Evolutionary conservation across 2,888 invertebrate genomes (phyloP), one percentile per base, ranked within the genome.

Genomic region (Iphiclides podalirius): DNA sequence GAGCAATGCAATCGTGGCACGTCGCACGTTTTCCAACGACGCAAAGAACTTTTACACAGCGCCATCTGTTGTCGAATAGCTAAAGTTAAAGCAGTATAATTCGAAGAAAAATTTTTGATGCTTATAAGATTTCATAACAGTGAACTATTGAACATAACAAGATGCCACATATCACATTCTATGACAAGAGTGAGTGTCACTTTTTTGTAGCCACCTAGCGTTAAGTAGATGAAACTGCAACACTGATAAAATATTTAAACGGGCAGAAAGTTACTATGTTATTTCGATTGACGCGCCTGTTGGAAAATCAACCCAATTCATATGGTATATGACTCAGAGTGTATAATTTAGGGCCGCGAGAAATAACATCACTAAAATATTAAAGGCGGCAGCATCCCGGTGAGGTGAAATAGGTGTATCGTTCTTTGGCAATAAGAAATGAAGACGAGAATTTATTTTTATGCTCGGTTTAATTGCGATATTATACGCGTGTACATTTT

Each of bases 311-410:
- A 58, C 66, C 64, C 65, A 76, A 60, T 51, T 4, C 0, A 0
- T 0, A 12, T 2, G 0, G 0, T 0, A 52, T 72, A 78, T 58
- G 58, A 67, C 67, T 54, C 43, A 67, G 59, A 63, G 57, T 70
- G 54, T 44, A 50, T 58, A 39, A 13, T 47, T 55, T 51, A 37
- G 52, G 17, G 52, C 45, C 52, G 56, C 60, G 66, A 73, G 75
- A 72, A 70, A 75, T 72, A 75, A 72, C 70, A 66, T 59, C 59
- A 54, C 66, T 82, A 55, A 82, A 82, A 74, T 82, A 83, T 84
- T 82, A 60, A 76, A 64, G 56, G 55, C 57, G 53, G 63, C 57
- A 31, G 23, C 4, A 34, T 67, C 70, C 62, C 67, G 64, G 66
- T 65, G 60, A 66, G 65, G 65, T 75, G 65, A 75, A 73, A 74